Base-by-base conservation (phyloP, 2,113 vertebrate genomes). In the Oriolus oriolus region DNA sequence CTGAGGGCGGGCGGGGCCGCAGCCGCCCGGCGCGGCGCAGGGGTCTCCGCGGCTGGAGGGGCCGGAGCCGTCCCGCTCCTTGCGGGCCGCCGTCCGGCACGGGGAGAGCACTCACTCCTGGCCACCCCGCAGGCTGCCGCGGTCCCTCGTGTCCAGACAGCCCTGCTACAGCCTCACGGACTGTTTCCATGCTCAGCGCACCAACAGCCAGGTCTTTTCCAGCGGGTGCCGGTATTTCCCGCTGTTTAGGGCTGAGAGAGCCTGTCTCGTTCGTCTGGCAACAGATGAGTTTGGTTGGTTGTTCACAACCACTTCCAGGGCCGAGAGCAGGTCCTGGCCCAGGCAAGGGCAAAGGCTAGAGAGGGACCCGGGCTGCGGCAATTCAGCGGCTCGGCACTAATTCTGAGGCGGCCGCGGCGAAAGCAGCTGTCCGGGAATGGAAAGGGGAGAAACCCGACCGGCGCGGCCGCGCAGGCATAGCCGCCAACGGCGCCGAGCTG, bases 71-170 rank as follows among this genome's bases (percentile, higher is more conserved):
- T 37, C 31, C 39, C 28, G 6, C 33, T 52, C 23, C 20, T 2
- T 13, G 65, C 3, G 27, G 61, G 4, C 7, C 47, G 0, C 4
- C 1, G 44, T n/a, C 37, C 7, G 49, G 31, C 26, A 28, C 56
- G 11, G 45, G 10, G 9, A 56, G 27, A 13, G 19, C 39, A 2
- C 18, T 13, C 31, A 7, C 20, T 21, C 14, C 15, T 13, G 1
- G 66, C 54, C 27, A 13, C 10, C 19, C 57, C 17, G 24, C 4
- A 6, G 60, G 30, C n/a, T 39, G 33, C 71, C 35, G 39, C n/a
- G 2, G 33, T 28, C 61, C 53, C 39, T n/a, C 20, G 8, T 16
- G 16, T 22, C 37, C 74, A 33, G 50, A 37, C 16, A 42, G 37
- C 69, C 50, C 24, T 17, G 20, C 54, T 10, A 8, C 59, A 56